Conservation (phyloP, 2,888 invertebrate species). For the Neria commutata region DNA sequence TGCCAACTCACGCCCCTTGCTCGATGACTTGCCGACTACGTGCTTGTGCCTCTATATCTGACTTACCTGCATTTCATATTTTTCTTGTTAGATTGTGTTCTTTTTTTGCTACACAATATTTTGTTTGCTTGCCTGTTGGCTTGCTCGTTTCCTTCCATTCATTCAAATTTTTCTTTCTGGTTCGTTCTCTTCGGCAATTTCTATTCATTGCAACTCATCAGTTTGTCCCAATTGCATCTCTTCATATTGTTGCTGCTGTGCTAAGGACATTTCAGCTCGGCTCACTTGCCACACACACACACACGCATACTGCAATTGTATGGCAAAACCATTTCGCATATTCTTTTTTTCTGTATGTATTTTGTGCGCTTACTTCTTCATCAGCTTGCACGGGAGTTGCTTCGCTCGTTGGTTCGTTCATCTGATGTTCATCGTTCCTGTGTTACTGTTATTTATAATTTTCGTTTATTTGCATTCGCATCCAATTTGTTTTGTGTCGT, state of each 20-base stretch:
- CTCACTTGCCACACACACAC: not conserved
- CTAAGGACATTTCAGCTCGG: conserved; percentile 13
- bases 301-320: conserved; percentile 1
- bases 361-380: too few species aligned
- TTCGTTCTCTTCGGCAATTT: conserved; percentile 12
- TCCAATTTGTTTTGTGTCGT: conserved; percentile 49
- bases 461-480: conserved; percentile 57
- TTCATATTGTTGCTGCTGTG: conserved; percentile 6
- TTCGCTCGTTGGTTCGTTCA: conserved; percentile 1
- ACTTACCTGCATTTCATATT: not conserved
- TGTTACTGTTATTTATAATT: conserved; percentile 53
- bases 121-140: conserved; percentile 1
- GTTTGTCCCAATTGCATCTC: conserved; percentile 9
- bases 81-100: not conserved
- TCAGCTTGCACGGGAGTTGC: too few species aligned
- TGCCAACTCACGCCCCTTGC: too few species aligned
- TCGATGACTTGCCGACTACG: too few species aligned
- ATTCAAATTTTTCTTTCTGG: not conserved
- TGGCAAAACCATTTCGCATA: not conserved
- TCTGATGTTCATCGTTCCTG: conserved; percentile 17
- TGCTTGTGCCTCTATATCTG: too few species aligned
- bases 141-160: not conserved
- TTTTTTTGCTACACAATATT: not conserved
- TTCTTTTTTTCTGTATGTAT: not conserved
- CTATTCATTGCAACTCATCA: conserved; percentile 22